Evolutionary conservation across 2,888 invertebrate genomes (phyloP).

Genomic region (Brachypterus glaber): DNA sequence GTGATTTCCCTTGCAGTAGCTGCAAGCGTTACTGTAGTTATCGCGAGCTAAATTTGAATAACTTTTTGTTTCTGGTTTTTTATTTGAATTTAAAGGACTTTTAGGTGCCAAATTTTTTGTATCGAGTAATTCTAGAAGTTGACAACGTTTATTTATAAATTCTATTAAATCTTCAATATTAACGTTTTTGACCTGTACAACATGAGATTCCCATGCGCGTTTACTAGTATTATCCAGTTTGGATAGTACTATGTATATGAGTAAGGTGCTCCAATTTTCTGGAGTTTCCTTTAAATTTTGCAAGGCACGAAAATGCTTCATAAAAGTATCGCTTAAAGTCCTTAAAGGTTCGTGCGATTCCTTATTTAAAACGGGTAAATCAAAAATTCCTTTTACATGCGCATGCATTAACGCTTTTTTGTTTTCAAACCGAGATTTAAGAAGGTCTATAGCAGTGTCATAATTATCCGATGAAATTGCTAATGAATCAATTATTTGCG

Average conservation of each 20-base stretch:
- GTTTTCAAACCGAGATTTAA: not conserved
- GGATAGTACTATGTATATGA: slow-evolving; percentile 18
- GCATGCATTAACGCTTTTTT: not conserved
- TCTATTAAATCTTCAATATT: slow-evolving; percentile 1
- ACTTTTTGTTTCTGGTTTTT: not conserved
- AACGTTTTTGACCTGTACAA: not conserved
- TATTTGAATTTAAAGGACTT: slow-evolving; percentile 1
- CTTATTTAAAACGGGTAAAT: slow-evolving; percentile 1
- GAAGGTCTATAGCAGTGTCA: not conserved
- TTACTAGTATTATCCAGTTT: slow-evolving; percentile 19
- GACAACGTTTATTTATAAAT: slow-evolving; percentile 3
- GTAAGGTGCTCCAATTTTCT: slow-evolving; percentile 18
- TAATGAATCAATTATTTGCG: not conserved
- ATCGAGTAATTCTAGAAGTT: slow-evolving; percentile 5
- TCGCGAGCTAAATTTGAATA: not conserved
- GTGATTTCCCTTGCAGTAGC: not conserved
- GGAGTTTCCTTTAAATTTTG: slow-evolving; percentile 9
- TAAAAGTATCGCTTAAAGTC: slow-evolving; percentile 7
- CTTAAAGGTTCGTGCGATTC: slow-evolving; percentile 4
- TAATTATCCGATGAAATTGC: not conserved
- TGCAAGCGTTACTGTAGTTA: not conserved
- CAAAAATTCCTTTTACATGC: slow-evolving; percentile 14
- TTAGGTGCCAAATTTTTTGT: slow-evolving; percentile 2
- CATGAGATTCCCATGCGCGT: slow-evolving; percentile 19
- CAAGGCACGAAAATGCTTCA: slow-evolving; percentile 13